Conservation (phyloP, 2,113 vertebrate genomes). For the Rana temporaria region DNA sequence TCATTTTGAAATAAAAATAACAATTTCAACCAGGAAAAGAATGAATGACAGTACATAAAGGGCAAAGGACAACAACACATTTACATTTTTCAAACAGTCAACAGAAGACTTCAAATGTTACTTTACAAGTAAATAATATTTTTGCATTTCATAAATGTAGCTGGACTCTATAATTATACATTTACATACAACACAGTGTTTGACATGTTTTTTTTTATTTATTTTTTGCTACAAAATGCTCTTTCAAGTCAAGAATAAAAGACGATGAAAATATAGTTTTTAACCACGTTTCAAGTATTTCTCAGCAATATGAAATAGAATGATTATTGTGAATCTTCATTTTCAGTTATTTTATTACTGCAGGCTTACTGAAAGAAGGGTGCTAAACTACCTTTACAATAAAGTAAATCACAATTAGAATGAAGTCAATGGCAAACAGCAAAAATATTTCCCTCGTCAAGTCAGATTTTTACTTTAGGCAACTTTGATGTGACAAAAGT, state of each 20-base stretch:
- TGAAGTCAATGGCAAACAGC: constrained; percentile 34
- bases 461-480: too few species aligned
- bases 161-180: constrained; percentile 59
- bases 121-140: constrained; percentile 67
- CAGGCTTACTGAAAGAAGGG: constrained; percentile 61
- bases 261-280: constrained; percentile 63
- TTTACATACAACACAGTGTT: constrained; percentile 73
- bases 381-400: constrained; percentile 41
- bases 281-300: constrained; percentile 59
- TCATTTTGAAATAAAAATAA: background rate
- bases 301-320: constrained; percentile 67
- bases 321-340: constrained; percentile 5
- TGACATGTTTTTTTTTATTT: constrained; percentile 75
- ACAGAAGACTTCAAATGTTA: constrained; percentile 66
- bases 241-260: constrained; percentile 58
- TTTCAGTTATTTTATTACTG: constrained; percentile 65
- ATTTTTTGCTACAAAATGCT: background rate
- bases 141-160: constrained; percentile 62
- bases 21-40: background rate
- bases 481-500: too few species aligned
- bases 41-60: constrained; percentile 65
- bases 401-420: constrained; percentile 23
- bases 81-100: constrained; percentile 69
- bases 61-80: constrained; percentile 67
- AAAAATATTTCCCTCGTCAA: background rate